These are phyloP conservation scores for Pterocles gutturalis DNA, from an alignment of 2,113 vertebrate genomes.

Conservation along the genomic window DNA sequence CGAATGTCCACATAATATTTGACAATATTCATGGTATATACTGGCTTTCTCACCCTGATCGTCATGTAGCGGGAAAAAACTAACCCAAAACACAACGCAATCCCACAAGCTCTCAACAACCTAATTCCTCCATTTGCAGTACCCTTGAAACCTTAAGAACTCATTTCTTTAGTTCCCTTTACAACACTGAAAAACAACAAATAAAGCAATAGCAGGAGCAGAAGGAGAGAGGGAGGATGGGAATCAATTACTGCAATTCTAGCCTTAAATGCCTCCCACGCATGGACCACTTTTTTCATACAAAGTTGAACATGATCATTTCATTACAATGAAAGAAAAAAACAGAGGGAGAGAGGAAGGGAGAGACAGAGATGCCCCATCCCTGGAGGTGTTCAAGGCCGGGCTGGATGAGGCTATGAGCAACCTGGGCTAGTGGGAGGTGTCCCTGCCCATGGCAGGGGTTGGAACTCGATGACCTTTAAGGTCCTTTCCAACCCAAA, in stretches of 20 bases:
- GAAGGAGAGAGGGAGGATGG: not conserved
- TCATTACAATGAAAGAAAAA: not conserved
- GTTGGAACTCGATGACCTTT: too few relatives aligned
- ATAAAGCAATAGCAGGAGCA: not conserved
- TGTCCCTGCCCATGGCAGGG: too few relatives aligned
- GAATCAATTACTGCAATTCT: not conserved
- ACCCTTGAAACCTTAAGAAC: not conserved
- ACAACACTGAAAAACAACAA: not conserved
- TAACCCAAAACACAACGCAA: not conserved
- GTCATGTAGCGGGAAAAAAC: fast-evolving
- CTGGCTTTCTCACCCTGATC: not conserved
- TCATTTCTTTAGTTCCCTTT: not conserved
- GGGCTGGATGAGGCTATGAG: too few relatives aligned
- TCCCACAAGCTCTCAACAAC: not conserved
- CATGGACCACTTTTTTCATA: not conserved
- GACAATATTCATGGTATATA: not conserved
- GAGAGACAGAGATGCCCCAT: not conserved
- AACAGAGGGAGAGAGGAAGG: not conserved
- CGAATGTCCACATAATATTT: not conserved
- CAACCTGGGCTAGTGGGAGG: too few relatives aligned
- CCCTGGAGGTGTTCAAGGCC: too few relatives aligned
- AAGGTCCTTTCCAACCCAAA: too few relatives aligned
- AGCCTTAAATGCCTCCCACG: not conserved
- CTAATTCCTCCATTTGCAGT: not conserved
- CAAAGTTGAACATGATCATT: not conserved